Evolutionary conservation across 2,797 vertebrate genomes (phyloP), one percentile per base, ranked within the genome.

Genomic region (Brotula barbata): DNA sequence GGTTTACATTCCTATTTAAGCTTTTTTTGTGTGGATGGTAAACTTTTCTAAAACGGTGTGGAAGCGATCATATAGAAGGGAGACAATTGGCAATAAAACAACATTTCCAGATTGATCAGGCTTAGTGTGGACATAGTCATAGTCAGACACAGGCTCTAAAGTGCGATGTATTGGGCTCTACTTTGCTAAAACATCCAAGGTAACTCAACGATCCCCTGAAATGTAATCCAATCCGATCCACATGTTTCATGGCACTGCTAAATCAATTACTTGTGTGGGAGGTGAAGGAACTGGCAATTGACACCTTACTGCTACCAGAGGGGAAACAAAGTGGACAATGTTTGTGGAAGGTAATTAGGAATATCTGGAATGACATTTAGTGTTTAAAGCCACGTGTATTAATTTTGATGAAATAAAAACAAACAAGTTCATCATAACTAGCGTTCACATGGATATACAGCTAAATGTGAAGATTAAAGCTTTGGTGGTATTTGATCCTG

Each of bases 361-460:
- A 63, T 54, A 60, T 68, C 64, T 64, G 33, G 62, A 56, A 39
- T 60, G 71, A 56, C 81, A 51, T 52, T 61, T 17, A 16, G 3
- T 10, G 16, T 78, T 60, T 61, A 77, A 74, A 87, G 56, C 64
- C 62, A 80, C 48, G 25, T 72, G 60, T 66, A 74, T 83, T 75
- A 83, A 84, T 78, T 73, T 51, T 78, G 68, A 41, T 71, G 58
- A 28, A 28, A n/a, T n/a, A n/a, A n/a, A n/a, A n/a, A n/a, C n/a
- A n/a, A n/a, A n/a, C n/a, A n/a, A n/a, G n/a, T n/a, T n/a, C n/a
- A n/a, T n/a, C n/a, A n/a, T n/a, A n/a, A n/a, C n/a, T 5, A 0
- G 44, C 46, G 47, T 56, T 31, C 61, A 74, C 55, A 50, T 52
- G n/a, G n/a, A n/a, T n/a, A n/a, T n/a, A n/a, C n/a, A n/a, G n/a